Percentiles rank a stretch among this genome's conserved stretches.
phyloP scores from a whole-genome alignment of 2,888 invertebrate genomes.

The Sesamia inferens region DNA sequence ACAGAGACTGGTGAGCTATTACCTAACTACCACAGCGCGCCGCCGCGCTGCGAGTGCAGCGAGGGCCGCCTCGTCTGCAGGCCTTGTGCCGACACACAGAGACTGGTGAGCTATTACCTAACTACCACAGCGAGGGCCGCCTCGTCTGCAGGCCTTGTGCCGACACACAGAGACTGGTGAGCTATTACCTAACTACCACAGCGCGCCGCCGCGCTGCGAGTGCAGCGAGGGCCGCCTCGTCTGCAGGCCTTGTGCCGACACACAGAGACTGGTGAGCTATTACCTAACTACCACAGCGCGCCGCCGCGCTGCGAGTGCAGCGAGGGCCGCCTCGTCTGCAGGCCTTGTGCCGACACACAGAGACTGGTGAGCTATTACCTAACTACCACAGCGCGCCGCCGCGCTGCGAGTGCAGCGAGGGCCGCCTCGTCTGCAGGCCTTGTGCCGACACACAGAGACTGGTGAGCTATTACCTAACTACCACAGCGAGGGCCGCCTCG shows the following conservation, averaged over 20 bases:
- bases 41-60: constrained; percentile 85
- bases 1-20: too few species aligned
- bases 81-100: too few species aligned
- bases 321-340: constrained; percentile 61
- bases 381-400: constrained; percentile 58
- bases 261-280: too few species aligned
- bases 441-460: too few species aligned
- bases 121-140: constrained; percentile 67
- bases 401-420: constrained; percentile 85
- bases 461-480: too few species aligned
- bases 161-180: too few species aligned
- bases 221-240: constrained; percentile 74
- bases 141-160: too few species aligned
- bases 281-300: not conserved
- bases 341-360: too few species aligned
- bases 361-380: too few species aligned
- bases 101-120: too few species aligned
- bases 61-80: constrained; percentile 59
- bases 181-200: too few species aligned
- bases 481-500: constrained; percentile 67
- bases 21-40: constrained; percentile 3
- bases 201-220: constrained; percentile 81
- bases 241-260: too few species aligned
- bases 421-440: constrained; percentile 23
- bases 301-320: constrained; percentile 85